Evolutionary conservation across 1,140 invertebrate species (phyloP), one percentile per base, ranked within the genome.

Genomic region (Gyrodactylus bullatarudis): DNA sequence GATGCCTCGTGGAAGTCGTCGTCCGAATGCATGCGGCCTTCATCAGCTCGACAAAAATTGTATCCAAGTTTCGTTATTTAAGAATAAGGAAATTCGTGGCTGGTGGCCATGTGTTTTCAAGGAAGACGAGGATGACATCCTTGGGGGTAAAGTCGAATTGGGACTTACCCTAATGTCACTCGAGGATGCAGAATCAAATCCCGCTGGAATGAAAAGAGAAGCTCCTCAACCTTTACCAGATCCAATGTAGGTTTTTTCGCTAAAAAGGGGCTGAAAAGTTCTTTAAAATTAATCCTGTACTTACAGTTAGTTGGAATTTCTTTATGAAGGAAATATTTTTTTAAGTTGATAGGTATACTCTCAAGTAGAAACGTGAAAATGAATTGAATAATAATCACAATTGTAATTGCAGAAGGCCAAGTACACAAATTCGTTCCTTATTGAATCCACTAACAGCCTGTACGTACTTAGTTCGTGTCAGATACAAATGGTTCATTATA

Each of bases 21-120:
- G 79, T 0, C 76, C 78, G 22, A 81, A 81, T 74, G 75, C 76
- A 26, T 82, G 81, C 76, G 77, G 87, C 0, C 80, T 90, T 69
- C 85, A 87, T 74, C 91, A 91, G 88, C 79, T 91, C 0, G 88
- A 90, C 76, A 87, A 86, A 1, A 85, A 85, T 1, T 88, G 89
- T 1, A 88, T 88, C 0, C 87, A 86, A 82, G 85, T 91, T 1
- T 89, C 88, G 77, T 87, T 92, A 74, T 92, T 92, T 78, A 91
- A 90, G 79, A 88, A 90, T 76, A 88, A 88, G 78, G 80, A 88
- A 20, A 85, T 89, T 0, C 89, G 89, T 79, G 89, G 88, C 27
- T 91, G 89, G 89, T 91, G 89, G 88, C 89, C 89, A 1, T 89
- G 23, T 1, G 27, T 68, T 26, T 68, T 23, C 72, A 69, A 73